A percentile compares a stretch with the other conserved stretches of the same genome.
Evolutionary conservation across 2,797 vertebrate genomes (phyloP).

Genomic region (Petrocephalus schoutedeni): DNA sequence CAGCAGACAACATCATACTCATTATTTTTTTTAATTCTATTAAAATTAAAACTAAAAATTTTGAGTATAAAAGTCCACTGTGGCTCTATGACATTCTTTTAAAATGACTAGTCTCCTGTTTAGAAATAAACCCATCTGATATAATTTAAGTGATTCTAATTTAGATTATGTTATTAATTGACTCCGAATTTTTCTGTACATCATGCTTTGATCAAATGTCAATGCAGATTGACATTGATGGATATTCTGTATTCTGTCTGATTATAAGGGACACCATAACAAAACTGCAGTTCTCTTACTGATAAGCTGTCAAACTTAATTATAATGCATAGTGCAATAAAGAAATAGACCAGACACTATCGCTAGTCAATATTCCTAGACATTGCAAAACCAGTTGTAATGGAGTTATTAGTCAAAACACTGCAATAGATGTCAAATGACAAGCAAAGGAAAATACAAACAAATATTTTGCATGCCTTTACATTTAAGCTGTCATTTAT

Average conservation of each 20-base stretch:
- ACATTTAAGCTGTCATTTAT: background rate
- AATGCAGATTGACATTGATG: conserved; percentile 40
- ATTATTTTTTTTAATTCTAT: background rate
- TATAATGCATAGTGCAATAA: conserved; percentile 79
- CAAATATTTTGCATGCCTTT: background rate
- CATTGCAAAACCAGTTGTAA: conserved; percentile 68
- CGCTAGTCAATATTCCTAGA: conserved; percentile 67
- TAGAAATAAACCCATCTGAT: conserved; percentile 17
- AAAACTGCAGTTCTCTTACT: conserved; percentile 65
- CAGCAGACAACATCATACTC: background rate
- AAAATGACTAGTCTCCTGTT: background rate
- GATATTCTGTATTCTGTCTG: conserved; percentile 60
- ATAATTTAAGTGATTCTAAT: conserved; percentile 30
- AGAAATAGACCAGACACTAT: conserved; percentile 73
- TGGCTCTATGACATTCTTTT: background rate
- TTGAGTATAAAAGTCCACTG: background rate
- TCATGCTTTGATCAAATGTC: conserved; percentile 28
- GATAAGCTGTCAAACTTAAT: conserved; percentile 77
- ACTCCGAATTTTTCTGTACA: conserved; percentile 20
- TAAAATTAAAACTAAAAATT: background rate
- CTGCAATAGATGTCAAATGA: conserved; percentile 49
- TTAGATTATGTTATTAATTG: conserved; percentile 32
- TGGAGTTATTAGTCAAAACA: conserved; percentile 70
- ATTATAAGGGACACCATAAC: conserved; percentile 63
- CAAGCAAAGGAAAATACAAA: background rate